Evolutionary conservation across 2,888 invertebrate genomes (phyloP).

Genomic region (Cosmia pyralina): DNA sequence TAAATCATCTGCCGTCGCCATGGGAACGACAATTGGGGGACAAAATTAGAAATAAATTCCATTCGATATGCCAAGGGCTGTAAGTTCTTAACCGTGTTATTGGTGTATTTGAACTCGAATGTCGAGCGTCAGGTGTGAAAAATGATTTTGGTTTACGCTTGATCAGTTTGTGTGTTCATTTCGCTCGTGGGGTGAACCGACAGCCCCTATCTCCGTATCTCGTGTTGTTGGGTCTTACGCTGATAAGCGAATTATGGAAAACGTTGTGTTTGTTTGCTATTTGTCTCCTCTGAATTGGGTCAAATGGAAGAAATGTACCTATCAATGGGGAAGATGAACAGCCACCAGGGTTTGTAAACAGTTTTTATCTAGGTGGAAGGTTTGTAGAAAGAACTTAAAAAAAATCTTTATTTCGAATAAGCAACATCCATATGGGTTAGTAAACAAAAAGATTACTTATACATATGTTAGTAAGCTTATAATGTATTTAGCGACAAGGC

Average conservation of each 20-base stretch:
- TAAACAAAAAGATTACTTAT: too few relatives aligned
- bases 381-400: background rate
- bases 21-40: conserved; percentile 62
- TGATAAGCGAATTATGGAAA: conserved; percentile 36
- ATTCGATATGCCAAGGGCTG: conserved; percentile 63
- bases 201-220: conserved; percentile 30
- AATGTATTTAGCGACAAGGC: too few relatives aligned
- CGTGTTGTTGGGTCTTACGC: conserved; percentile 7
- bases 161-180: conserved; percentile 56
- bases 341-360: background rate
- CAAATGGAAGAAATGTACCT: conserved; percentile 4
- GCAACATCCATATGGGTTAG: too few relatives aligned
- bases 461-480: too few relatives aligned
- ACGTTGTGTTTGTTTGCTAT: conserved; percentile 4
- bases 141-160: conserved; percentile 65
- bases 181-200: conserved; percentile 45
- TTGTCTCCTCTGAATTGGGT: conserved; percentile 24
- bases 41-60: conserved; percentile 67
- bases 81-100: conserved; percentile 62
- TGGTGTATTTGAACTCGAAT: conserved; percentile 63
- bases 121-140: conserved; percentile 66
- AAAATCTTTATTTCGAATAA: too few relatives aligned
- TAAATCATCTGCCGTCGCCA: conserved; percentile 62
- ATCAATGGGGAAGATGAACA: background rate
- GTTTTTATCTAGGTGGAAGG: background rate